A percentile compares a stretch with the other conserved stretches of the same genome.
Conservation (phyloP, 2,113 vertebrate species). For the Hyaena hyaena region DNA sequence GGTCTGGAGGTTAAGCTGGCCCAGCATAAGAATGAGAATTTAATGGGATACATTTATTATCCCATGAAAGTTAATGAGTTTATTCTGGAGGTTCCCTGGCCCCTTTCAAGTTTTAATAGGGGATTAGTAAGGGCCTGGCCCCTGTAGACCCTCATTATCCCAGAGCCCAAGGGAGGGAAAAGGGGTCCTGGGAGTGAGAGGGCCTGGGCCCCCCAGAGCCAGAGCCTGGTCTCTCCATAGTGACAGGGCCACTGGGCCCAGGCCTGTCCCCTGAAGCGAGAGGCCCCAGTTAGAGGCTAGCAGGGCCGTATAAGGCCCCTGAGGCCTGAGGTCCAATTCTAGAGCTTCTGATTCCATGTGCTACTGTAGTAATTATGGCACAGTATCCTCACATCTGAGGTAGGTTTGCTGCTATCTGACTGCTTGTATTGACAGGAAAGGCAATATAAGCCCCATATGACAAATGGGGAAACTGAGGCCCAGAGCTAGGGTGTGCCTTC, state of each 20-base stretch:
- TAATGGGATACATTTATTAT: conserved; percentile 91
- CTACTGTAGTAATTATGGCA: background rate
- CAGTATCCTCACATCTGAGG: background rate
- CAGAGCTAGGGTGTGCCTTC: background rate
- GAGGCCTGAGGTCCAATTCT: background rate
- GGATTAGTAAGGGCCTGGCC: conserved; percentile 84
- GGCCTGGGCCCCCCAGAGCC: background rate
- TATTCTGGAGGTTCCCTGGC: conserved; percentile 88
- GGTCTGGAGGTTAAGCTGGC: conserved; percentile 79
- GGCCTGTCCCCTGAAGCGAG: background rate
- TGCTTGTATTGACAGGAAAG: conserved; percentile 1
- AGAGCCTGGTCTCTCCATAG: background rate
- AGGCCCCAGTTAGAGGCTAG: background rate
- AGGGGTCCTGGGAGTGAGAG: background rate
- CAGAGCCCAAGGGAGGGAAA: background rate
- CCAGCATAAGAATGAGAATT: conserved; percentile 87
- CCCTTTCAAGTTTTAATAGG: conserved; percentile 89
- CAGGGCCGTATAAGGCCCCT: background rate
- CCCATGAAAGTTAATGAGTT: conserved; percentile 93
- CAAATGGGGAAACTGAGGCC: conserved; percentile 19
- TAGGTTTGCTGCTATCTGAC: background rate
- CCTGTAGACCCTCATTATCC: conserved; percentile 83
- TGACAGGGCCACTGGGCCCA: background rate
- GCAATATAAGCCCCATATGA: background rate
- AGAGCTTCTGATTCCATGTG: conserved; percentile 12